Evolutionary conservation across 2,797 vertebrate species (phyloP).

Genomic region (Bucorvus abyssinicus): DNA sequence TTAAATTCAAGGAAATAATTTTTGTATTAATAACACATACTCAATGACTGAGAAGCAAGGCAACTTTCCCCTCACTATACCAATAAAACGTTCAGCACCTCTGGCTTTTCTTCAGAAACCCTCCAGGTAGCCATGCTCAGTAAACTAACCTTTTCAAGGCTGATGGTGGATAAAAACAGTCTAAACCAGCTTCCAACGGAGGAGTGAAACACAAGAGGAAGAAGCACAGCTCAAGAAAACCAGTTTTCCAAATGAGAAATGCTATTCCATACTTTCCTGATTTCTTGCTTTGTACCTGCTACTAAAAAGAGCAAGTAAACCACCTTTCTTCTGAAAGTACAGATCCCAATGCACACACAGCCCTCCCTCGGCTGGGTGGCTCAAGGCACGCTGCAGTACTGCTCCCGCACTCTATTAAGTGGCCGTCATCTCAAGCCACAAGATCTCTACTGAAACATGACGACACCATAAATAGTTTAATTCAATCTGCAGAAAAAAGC

Average conservation of each 20-base stretch:
- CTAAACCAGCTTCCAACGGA: not conserved
- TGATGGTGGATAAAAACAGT: slow-evolving; percentile 16
- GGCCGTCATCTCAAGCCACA: slow-evolving; percentile 14
- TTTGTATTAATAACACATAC: slow-evolving; percentile 59
- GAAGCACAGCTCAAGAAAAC: not conserved
- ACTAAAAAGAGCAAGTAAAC: slow-evolving; percentile 39
- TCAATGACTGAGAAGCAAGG: not conserved
- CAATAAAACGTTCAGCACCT: slow-evolving; percentile 20
- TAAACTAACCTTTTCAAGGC: slow-evolving; percentile 17
- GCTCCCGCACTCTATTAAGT: not conserved
- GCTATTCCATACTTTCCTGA: not conserved
- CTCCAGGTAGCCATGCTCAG: not conserved
- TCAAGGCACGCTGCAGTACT: not conserved
- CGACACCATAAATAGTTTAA: slow-evolving; percentile 4
- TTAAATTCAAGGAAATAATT: slow-evolving; percentile 1
- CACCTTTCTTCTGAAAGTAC: slow-evolving; percentile 9
- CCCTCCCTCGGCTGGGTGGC: not conserved
- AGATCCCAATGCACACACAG: not conserved
- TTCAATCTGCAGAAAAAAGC: not conserved
- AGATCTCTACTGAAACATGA: slow-evolving; percentile 21
- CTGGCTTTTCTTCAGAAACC: not conserved
- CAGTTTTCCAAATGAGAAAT: slow-evolving; percentile 5
- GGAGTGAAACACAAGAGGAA: not conserved
- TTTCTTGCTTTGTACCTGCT: slow-evolving; percentile 5
- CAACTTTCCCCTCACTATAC: not conserved